Evolutionary conservation across 2,797 vertebrate genomes (phyloP), one percentile per base, ranked within the genome.

Genomic region (Triplophysa yarkandensis): DNA sequence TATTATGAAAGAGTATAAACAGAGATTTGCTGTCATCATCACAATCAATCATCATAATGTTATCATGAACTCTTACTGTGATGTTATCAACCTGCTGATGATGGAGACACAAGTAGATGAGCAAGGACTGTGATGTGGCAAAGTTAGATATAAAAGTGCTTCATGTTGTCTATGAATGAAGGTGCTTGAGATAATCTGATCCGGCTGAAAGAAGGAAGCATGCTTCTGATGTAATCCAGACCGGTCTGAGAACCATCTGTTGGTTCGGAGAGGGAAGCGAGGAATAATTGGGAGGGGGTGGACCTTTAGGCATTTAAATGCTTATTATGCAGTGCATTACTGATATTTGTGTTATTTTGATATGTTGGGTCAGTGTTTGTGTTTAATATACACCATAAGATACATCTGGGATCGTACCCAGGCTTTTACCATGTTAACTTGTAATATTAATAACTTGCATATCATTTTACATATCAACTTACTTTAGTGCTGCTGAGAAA

Each of bases 141-240:
- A 66, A 52, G 62, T 66, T 48, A 13, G 43, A 30, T 66, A 21
- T 48, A 66, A 66, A 66, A 41, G 39, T 1, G 11, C 11, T 16
- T 74, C 58, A 63, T 77, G 64, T 62, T 83, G 80, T 73, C 82
- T 80, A n/a, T 80, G 75, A 81, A 57, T 2, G 48, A 77, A 80
- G 73, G 55, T 80, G 73, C 77, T 63, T 30, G 39, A 71, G 10
- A 75, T 65, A 77, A 85, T 81, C 81, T 80, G 74, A 83, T 79
- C 79, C 78, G 58, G 30, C 21, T 10, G 4, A 36, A 21, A 48
- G n/a, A 46, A 64, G 41, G 16, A 64, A 64, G 41, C 25, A 4
- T 44, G 60, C 21, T 17, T 73, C 34, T 44, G 50, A 44, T 74
- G 14, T 65, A 74, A 74, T 57, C 36, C 34, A 58, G 55, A 36